Evolutionary conservation across 30 jellyfish, hydroid and myxozoan genomes (phyloP).

Genomic region (Aurelia aurita complex sp. Pacific): DNA sequence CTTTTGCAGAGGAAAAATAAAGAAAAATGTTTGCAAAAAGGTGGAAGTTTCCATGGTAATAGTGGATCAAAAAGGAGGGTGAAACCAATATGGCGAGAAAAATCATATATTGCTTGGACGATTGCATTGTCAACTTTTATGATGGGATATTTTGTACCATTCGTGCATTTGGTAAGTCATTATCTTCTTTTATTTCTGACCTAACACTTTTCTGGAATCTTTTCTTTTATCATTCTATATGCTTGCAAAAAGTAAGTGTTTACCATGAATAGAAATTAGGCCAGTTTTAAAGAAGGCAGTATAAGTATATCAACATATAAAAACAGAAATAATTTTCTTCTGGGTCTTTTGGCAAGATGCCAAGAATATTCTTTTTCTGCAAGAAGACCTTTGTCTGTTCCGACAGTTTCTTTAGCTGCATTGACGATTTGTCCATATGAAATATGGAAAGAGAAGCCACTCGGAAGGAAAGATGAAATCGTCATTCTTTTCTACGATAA

Average conservation of each 20-base stretch:
- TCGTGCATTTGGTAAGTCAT: conserved; percentile 85
- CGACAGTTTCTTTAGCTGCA: too few species aligned
- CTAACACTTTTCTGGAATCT: neutral
- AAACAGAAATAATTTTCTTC: too few species aligned
- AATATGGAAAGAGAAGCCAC: neutral
- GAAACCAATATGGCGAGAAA: conserved; percentile 61
- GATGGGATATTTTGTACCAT: conserved; percentile 98
- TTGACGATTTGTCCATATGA: too few species aligned
- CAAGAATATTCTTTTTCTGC: too few species aligned
- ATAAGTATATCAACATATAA: too few species aligned
- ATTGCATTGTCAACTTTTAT: conserved; percentile 82
- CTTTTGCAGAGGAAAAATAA: conserved; percentile 27
- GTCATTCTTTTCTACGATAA: too few species aligned
- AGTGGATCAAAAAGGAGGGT: neutral
- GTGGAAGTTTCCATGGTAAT: neutral
- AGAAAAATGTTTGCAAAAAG: neutral
- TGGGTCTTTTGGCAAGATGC: too few species aligned
- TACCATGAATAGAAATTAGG: too few species aligned
- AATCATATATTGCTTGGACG: conserved; percentile 89
- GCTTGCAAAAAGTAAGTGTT: too few species aligned
- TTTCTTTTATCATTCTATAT: neutral
- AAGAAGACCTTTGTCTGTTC: too few species aligned
- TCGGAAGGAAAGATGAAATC: conserved; percentile 1
- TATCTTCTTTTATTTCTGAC: neutral
- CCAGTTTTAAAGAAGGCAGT: too few species aligned